Conservation (phyloP, 2,888 invertebrate genomes). For the Strigamia maritima region DNA sequence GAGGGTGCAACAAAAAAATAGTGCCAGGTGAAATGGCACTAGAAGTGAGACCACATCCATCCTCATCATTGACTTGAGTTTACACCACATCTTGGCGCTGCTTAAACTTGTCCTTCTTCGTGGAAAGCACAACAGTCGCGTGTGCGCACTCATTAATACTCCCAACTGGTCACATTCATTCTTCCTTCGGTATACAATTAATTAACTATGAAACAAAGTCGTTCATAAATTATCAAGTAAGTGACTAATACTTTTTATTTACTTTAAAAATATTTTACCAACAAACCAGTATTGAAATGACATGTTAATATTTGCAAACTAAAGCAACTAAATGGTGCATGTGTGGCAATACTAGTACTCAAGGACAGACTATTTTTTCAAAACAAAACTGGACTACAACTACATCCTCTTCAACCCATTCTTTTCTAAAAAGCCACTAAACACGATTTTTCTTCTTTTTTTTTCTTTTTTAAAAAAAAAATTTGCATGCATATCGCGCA, state of each 20-base stretch:
- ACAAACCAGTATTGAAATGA: too few species aligned
- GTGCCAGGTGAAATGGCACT: slow-evolving; percentile 35
- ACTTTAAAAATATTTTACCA: not conserved
- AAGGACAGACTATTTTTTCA: not conserved
- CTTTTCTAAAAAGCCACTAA: not conserved
- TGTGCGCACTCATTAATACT: not conserved
- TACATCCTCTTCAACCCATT: not conserved
- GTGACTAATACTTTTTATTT: not conserved
- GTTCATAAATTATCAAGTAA: not conserved
- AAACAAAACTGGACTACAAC: not conserved
- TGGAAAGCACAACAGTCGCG: not conserved
- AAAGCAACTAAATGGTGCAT: too few species aligned
- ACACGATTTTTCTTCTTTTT: not conserved
- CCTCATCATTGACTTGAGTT: slow-evolving; percentile 25
- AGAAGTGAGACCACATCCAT: slow-evolving; percentile 33
- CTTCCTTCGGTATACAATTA: not conserved
- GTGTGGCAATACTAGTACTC: not conserved
- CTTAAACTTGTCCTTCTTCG: not conserved
- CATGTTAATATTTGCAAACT: too few species aligned
- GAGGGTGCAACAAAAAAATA: slow-evolving; percentile 20
- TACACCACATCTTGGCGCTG: not conserved
- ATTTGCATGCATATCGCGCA: slow-evolving; percentile 31
- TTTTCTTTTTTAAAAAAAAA: not conserved
- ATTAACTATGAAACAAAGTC: not conserved
- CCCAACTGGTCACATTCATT: not conserved